phyloP scores from a whole-genome alignment of 37 sponge, comb jelly and placozoan species.

The Hexactinellida sp. region DNA sequence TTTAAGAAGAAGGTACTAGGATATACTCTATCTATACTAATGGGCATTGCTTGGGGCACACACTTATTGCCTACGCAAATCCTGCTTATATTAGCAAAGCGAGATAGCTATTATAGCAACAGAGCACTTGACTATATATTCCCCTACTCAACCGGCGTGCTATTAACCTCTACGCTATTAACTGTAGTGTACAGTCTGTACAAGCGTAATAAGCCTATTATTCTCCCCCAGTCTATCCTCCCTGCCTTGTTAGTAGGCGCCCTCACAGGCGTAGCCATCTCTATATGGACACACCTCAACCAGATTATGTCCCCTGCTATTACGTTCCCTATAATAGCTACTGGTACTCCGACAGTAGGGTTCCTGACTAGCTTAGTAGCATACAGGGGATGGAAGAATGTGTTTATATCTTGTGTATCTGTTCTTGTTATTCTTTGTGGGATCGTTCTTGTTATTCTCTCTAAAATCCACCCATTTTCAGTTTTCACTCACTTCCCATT shows the following conservation, averaged over 20 bases:
- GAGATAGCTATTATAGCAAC: neutral
- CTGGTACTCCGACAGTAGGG: constrained; percentile 55
- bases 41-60: constrained; percentile 40
- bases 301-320: constrained; percentile 46
- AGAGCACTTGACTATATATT: constrained; percentile 57
- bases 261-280: constrained; percentile 65
- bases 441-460: constrained; percentile 35
- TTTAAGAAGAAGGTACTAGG: constrained; percentile 17
- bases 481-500: neutral
- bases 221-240: constrained; percentile 48
- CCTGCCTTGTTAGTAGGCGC: constrained; percentile 64
- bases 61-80: constrained; percentile 31
- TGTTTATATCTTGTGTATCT: constrained; percentile 31
- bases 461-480: constrained; percentile 18
- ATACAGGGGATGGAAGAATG: constrained; percentile 49
- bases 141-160: constrained; percentile 53
- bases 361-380: constrained; percentile 45
- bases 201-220: constrained; percentile 42
- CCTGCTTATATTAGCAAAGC: neutral
- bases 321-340: constrained; percentile 47
- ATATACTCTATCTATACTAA: constrained; percentile 31
- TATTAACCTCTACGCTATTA: constrained; percentile 49
- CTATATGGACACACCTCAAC: constrained; percentile 52
- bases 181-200: constrained; percentile 34
- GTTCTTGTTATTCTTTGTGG: constrained; percentile 30